A percentile compares a stretch with the other conserved stretches of the same genome.
These are phyloP conservation scores for Mercenaria mercenaria DNA, from an alignment of 1,140 invertebrate genomes.

Conservation along the genomic window DNA sequence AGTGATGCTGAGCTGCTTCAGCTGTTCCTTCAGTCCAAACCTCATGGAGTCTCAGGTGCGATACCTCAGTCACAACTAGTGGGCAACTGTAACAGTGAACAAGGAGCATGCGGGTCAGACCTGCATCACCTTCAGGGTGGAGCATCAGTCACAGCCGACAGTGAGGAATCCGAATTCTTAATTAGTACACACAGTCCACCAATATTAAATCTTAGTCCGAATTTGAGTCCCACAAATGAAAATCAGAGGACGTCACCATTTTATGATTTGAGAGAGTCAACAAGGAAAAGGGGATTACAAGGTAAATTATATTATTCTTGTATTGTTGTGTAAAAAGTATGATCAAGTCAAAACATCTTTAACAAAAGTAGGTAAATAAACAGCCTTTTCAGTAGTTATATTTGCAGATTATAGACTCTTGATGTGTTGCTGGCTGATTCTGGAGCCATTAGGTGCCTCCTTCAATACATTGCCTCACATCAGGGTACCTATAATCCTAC, in stretches of 20 bases:
- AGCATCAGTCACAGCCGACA: neutral
- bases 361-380: too few species aligned
- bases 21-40: constrained; percentile 64
- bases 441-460: too few species aligned
- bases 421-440: too few species aligned
- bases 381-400: too few species aligned
- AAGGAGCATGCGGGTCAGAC: constrained; percentile 36
- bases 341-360: neutral
- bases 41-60: constrained; percentile 66
- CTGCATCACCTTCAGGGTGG: constrained; percentile 9
- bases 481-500: too few species aligned
- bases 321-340: neutral
- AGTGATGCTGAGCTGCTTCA: constrained; percentile 70
- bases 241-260: constrained; percentile 82
- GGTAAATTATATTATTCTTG: constrained; percentile 69
- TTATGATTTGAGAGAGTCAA: constrained; percentile 84
- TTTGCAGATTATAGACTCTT: too few species aligned
- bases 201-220: constrained; percentile 85
- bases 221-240: constrained; percentile 81
- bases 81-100: constrained; percentile 68
- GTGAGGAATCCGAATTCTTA: constrained; percentile 60
- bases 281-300: constrained; percentile 80
- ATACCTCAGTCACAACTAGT: constrained; percentile 75
- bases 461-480: too few species aligned
- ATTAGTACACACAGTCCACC: constrained; percentile 85